phyloP scores from a whole-genome alignment of 2,113 vertebrate species.

The Agapornis roseicollis region DNA sequence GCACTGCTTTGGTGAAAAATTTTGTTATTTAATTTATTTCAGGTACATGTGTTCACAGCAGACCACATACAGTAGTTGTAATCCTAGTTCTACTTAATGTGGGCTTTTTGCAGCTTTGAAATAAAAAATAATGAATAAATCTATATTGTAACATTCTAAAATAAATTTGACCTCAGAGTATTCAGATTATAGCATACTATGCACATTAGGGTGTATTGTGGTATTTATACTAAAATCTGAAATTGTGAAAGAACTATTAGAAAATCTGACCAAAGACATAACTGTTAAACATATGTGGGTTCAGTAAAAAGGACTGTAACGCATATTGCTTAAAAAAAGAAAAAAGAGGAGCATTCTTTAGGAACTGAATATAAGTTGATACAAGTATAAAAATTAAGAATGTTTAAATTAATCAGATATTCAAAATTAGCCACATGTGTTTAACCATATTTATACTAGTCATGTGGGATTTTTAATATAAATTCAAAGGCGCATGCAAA shows the following conservation, averaged over 20 bases:
- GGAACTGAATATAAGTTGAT: background rate
- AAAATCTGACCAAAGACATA: background rate
- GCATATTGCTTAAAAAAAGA: background rate
- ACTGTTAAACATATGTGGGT: background rate
- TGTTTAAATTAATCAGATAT: background rate
- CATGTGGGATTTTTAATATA: background rate
- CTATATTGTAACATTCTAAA: constrained; percentile 7
- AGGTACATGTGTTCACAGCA: background rate
- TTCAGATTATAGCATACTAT: background rate
- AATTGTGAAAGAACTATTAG: background rate
- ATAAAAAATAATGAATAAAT: background rate
- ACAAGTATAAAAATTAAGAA: background rate
- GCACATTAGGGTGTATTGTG: background rate
- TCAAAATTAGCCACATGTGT: background rate
- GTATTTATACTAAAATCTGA: background rate
- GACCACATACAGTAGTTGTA: background rate
- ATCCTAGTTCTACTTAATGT: background rate
- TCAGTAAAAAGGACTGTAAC: background rate
- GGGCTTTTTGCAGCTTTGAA: background rate
- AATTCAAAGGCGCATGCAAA: background rate
- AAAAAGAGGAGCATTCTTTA: background rate
- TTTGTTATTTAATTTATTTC: background rate
- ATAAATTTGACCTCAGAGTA: background rate
- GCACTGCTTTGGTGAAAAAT: background rate
- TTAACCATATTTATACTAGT: background rate